Percentiles rank a stretch among this genome's conserved stretches.
These are phyloP conservation scores for Harmothoe impar DNA, from an alignment of 2,888 invertebrate species.

Conservation along the genomic window DNA sequence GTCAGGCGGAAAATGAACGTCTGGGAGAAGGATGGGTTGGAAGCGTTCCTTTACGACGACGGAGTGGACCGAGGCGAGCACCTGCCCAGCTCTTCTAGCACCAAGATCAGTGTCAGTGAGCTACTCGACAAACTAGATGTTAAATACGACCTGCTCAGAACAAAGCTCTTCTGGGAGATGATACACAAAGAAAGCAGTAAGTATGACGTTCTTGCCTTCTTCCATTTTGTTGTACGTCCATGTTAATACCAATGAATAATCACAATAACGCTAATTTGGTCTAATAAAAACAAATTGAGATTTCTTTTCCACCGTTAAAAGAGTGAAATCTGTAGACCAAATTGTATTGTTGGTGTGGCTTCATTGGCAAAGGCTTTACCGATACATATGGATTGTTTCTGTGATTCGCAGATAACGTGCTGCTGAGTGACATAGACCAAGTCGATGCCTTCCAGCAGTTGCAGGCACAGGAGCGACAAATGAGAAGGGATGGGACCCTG, in stretches of 20 bases:
- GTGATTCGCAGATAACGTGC: not conserved
- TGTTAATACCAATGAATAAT: too few species aligned
- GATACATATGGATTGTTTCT: too few species aligned
- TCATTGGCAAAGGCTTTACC: too few species aligned
- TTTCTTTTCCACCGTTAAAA: too few species aligned
- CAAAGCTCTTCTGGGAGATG: conserved; percentile 77
- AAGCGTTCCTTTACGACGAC: conserved; percentile 78
- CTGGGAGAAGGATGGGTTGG: conserved; percentile 79
- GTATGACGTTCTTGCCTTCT: conserved; percentile 47
- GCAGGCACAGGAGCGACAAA: conserved; percentile 70
- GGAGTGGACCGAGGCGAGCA: conserved; percentile 74
- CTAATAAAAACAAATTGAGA: too few species aligned
- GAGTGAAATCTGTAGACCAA: too few species aligned
- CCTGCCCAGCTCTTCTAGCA: conserved; percentile 68
- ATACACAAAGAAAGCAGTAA: conserved; percentile 75
- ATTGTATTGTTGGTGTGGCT: too few species aligned
- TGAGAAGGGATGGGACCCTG: conserved; percentile 72
- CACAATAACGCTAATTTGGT: too few species aligned
- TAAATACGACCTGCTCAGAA: conserved; percentile 77
- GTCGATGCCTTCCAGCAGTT: conserved; percentile 67
- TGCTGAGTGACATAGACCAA: conserved; percentile 66
- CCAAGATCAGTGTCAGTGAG: conserved; percentile 71
- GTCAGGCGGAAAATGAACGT: conserved; percentile 68
- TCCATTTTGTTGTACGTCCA: not conserved
- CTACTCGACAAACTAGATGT: conserved; percentile 75